Percentiles rank a stretch among this genome's conserved stretches.
phyloP scores from a whole-genome alignment of 2,888 invertebrate species.

The Entomobrya multifasciata region DNA sequence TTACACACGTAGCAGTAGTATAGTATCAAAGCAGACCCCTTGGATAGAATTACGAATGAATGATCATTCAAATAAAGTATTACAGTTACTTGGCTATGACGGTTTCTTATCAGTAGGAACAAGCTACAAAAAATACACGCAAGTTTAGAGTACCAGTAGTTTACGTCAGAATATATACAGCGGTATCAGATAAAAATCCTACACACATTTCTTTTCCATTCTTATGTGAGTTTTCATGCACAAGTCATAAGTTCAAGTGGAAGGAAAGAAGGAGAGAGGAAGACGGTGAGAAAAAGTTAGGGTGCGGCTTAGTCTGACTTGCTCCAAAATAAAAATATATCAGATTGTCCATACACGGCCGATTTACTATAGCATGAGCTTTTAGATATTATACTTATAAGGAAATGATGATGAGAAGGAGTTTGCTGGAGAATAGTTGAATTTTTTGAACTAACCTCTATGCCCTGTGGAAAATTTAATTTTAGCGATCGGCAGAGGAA shows the following conservation, averaged over 20 bases:
- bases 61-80: conserved; percentile 61
- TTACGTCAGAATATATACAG: conserved; percentile 18
- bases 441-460: neutral
- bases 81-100: conserved; percentile 8
- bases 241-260: conserved; percentile 65
- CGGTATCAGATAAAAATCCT: conserved; percentile 20
- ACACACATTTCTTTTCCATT: conserved; percentile 7
- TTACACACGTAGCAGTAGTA: conserved; percentile 29
- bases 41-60: conserved; percentile 18
- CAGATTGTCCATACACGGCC: conserved; percentile 41
- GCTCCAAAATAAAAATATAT: conserved; percentile 40
- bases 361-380: neutral
- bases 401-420: neutral
- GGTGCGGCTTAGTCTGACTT: conserved; percentile 35
- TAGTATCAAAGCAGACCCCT: neutral
- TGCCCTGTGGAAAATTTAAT: conserved; percentile 48
- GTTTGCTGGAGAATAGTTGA: neutral
- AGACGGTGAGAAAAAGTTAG: conserved; percentile 54
- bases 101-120: conserved; percentile 17
- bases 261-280: conserved; percentile 48
- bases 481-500: conserved; percentile 58
- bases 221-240: conserved; percentile 6
- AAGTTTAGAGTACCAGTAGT: neutral
- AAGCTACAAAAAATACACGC: conserved; percentile 14
- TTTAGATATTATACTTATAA: neutral